A percentile compares a stretch with the other conserved stretches of the same genome.
Conservation (phyloP, 2,888 invertebrate species). For the Diabrotica balteata region DNA sequence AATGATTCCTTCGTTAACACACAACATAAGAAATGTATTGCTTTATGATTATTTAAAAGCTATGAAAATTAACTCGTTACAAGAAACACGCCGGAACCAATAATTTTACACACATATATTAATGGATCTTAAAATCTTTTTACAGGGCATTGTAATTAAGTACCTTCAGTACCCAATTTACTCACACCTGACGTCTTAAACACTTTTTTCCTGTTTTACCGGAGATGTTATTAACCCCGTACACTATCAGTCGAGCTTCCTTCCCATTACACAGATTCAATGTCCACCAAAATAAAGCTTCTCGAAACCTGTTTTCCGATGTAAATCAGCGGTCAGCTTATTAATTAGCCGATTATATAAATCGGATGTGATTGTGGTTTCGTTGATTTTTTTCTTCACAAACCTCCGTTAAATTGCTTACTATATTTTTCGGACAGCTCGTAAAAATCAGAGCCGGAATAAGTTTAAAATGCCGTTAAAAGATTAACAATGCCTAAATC, state of each 20-base stretch:
- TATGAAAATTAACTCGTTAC: no score
- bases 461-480: no score
- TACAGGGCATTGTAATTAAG: no score
- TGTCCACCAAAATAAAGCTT: conserved; percentile 11
- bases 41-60: no score
- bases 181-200: background rate
- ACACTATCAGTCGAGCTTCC: conserved; percentile 12
- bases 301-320: conserved; percentile 18
- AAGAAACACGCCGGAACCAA: no score
- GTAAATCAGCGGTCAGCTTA: conserved; percentile 31
- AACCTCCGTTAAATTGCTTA: conserved; percentile 22
- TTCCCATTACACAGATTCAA: conserved; percentile 6
- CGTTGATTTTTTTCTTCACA: conserved; percentile 23
- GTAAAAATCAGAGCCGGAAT: conserved; percentile 1
- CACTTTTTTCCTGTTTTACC: conserved; percentile 15
- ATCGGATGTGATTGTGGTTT: conserved; percentile 41
- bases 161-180: background rate
- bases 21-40: no score
- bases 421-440: conserved; percentile 7
- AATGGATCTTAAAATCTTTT: no score
- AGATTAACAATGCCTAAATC: no score
- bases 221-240: conserved; percentile 20
- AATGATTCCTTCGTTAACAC: no score
- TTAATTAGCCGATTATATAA: conserved; percentile 38
- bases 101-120: no score